Evolutionary conservation across 2,888 invertebrate species (phyloP).

Genomic region (Leucophenga maculata): DNA sequence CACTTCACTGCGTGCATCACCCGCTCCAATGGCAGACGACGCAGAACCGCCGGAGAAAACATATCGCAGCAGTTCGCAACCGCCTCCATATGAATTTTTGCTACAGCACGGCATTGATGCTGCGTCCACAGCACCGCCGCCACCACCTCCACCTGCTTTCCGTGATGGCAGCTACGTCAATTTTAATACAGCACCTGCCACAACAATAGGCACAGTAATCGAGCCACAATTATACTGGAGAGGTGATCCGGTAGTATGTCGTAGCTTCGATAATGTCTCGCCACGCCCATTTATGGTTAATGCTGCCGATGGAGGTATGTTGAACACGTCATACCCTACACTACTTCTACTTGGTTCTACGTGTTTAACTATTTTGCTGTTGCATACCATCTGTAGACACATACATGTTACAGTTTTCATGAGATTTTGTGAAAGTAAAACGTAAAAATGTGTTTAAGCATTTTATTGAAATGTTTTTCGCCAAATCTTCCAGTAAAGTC

Average conservation of each 20-base stretch:
- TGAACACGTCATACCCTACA: no score
- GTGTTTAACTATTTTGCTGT: no score
- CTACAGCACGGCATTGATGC: conserved; percentile 42
- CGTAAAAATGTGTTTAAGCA: no score
- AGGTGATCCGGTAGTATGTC: conserved; percentile 54
- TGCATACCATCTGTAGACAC: no score
- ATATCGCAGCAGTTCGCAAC: conserved; percentile 55
- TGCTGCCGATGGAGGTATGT: neutral
- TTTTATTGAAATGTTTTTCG: no score
- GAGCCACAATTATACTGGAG: conserved; percentile 17
- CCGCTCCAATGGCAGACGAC: conserved; percentile 25
- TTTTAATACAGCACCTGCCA: conserved; percentile 38
- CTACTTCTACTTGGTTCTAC: no score
- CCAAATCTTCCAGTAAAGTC: no score
- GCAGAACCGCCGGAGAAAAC: conserved; percentile 36
- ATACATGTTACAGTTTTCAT: no score
- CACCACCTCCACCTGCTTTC: neutral
- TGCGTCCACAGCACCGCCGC: conserved; percentile 22
- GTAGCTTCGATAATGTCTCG: conserved; percentile 68
- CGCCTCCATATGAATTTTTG: conserved; percentile 62
- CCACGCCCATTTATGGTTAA: conserved; percentile 65
- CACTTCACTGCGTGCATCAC: conserved; percentile 32
- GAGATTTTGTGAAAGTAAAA: no score
- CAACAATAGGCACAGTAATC: conserved; percentile 42
- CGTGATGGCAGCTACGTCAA: conserved; percentile 16